These are phyloP conservation scores for Drosophila rhopaloa DNA, from an alignment of 1,140 invertebrate genomes.

Conservation along the genomic window DNA sequence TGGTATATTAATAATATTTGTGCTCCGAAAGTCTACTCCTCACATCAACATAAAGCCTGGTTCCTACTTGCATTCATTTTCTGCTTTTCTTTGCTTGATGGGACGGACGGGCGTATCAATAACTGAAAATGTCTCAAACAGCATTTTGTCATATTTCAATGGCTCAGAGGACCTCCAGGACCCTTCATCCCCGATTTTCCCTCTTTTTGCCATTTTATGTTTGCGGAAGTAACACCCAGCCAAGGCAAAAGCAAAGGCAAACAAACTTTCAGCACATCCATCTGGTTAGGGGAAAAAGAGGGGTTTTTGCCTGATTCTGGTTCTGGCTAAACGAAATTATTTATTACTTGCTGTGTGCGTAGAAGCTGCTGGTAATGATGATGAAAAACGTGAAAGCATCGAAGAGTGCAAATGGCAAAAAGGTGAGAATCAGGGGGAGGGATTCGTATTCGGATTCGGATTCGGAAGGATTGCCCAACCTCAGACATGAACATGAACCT, in stretches of 20 bases:
- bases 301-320: conserved; percentile 42
- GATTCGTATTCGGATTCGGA: conserved; percentile 21
- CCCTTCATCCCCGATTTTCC: conserved; percentile 7
- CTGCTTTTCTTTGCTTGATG: conserved; percentile 42
- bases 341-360: conserved; percentile 66
- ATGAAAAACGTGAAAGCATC: conserved; percentile 83
- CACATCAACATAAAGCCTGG: conserved; percentile 56
- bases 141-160: conserved; percentile 83
- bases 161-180: conserved; percentile 27
- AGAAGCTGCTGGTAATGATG: conserved; percentile 74
- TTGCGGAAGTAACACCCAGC: conserved; percentile 71
- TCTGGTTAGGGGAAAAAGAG: conserved; percentile 28
- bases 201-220: conserved; percentile 57
- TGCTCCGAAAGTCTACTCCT: conserved; percentile 1
- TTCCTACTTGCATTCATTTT: conserved; percentile 62
- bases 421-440: conserved; percentile 8
- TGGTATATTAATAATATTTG: conserved; percentile 74
- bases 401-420: conserved; percentile 79
- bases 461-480: conserved; percentile 65
- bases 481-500: conserved; percentile 6
- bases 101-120: conserved; percentile 74
- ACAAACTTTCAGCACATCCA: conserved; percentile 76
- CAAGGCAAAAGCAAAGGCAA: conserved; percentile 44
- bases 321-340: conserved; percentile 78
- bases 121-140: conserved; percentile 83